Evolutionary conservation across 2,113 vertebrate species (phyloP).

Genomic region (Hiodon alosoides): DNA sequence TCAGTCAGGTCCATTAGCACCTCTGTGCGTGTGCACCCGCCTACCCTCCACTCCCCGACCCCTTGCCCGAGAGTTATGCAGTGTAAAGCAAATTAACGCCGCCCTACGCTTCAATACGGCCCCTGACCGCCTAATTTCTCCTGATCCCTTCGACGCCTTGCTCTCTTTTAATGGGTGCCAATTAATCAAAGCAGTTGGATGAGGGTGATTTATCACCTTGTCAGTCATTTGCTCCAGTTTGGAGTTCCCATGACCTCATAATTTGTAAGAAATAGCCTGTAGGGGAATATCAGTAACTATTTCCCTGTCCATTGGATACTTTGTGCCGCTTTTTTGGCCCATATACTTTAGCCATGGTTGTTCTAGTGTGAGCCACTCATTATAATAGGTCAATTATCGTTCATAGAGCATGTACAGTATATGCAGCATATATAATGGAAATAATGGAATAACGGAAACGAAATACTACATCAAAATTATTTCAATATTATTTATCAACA

Average conservation of each 20-base stretch:
- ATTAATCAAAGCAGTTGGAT: neutral
- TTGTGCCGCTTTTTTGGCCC: too few species aligned
- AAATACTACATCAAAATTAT: too few species aligned
- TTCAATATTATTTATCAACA: too few species aligned
- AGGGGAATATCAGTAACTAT: neutral
- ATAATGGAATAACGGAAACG: too few species aligned
- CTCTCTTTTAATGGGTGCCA: neutral
- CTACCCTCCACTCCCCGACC: neutral
- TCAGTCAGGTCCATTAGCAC: neutral
- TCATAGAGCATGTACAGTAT: too few species aligned
- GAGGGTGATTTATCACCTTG: constrained; percentile 10
- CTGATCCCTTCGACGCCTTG: neutral
- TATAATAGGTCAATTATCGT: too few species aligned
- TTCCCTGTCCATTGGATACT: too few species aligned
- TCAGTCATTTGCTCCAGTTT: neutral
- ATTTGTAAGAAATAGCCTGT: neutral
- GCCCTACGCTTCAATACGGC: constrained; percentile 3
- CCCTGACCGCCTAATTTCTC: neutral
- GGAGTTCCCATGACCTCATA: neutral
- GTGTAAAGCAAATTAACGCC: constrained; percentile 18
- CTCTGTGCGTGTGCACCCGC: neutral
- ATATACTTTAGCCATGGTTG: too few species aligned
- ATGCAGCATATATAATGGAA: too few species aligned
- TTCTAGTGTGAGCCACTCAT: too few species aligned
- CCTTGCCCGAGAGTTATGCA: constrained; percentile 11